phyloP scores from a whole-genome alignment of 2,113 vertebrate species.

The Nothobranchius kuhntae region DNA sequence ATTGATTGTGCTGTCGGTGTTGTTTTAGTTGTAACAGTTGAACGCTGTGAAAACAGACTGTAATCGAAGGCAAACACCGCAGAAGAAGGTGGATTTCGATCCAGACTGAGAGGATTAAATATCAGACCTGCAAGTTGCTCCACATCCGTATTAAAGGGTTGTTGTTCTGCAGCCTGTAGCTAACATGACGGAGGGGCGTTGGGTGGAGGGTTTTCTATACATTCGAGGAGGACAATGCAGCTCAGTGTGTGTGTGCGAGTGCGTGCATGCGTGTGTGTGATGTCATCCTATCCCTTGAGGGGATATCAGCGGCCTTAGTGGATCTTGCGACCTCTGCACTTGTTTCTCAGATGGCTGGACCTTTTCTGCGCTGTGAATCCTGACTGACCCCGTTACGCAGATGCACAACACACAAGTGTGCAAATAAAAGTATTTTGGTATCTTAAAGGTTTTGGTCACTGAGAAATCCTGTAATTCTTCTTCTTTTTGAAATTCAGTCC shows the following conservation, averaged over 20 bases:
- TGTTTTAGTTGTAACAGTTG: neutral
- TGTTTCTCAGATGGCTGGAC: slow-evolving; percentile 56
- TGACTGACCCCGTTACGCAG: neutral
- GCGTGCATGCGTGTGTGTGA: neutral
- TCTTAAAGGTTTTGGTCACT: neutral
- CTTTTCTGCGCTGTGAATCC: slow-evolving; percentile 23
- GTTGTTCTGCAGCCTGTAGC: neutral
- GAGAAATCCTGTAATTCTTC: no score
- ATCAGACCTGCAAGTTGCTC: slow-evolving; percentile 11
- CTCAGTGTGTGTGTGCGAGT: slow-evolving; percentile 9
- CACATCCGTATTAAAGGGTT: slow-evolving; percentile 12
- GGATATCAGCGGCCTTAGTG: slow-evolving; percentile 55
- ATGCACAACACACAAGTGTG: no score
- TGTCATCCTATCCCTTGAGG: slow-evolving; percentile 44
- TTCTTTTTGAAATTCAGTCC: no score
- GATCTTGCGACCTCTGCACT: slow-evolving; percentile 58
- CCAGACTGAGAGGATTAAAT: slow-evolving; percentile 7
- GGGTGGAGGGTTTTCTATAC: neutral
- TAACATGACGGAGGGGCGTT: neutral
- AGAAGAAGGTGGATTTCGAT: slow-evolving; percentile 23
- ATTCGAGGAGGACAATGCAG: neutral
- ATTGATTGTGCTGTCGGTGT: neutral
- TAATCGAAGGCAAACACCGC: slow-evolving; percentile 31
- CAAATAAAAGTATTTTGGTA: neutral
- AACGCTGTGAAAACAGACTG: slow-evolving; percentile 1